Evolutionary conservation across 64 coral and sea anemone genomes (phyloP).

Genomic region (Acropora yongei): DNA sequence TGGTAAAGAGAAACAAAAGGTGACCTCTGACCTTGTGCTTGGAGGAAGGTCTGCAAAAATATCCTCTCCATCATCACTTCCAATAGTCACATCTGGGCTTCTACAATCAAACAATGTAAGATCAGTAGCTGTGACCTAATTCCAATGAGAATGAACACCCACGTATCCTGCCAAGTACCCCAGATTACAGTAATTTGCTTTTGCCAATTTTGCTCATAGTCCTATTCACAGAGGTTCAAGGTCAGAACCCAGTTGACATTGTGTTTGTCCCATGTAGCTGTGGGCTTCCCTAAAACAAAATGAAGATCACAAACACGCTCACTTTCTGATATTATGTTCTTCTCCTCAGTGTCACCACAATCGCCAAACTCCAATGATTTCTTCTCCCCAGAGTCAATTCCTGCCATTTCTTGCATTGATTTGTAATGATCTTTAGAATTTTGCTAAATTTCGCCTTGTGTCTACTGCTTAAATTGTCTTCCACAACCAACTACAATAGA

Average conservation of each 20-base stretch:
- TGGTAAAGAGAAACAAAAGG: neutral
- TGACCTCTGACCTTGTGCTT: conserved; percentile 43
- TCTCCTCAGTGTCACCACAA: neutral
- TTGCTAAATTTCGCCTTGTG: conserved; percentile 10
- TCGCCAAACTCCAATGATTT: conserved; percentile 42
- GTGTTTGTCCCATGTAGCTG: conserved; percentile 25
- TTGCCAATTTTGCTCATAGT: neutral
- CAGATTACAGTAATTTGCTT: neutral
- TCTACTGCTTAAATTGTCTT: conserved; percentile 19
- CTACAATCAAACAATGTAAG: conserved; percentile 2
- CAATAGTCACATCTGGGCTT: conserved; percentile 91
- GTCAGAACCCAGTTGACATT: conserved; percentile 18
- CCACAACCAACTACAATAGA: conserved; percentile 35
- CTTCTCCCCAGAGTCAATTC: conserved; percentile 39
- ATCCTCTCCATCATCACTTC: conserved; percentile 90
- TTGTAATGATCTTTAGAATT: conserved; percentile 19
- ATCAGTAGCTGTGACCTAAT: too few relatives aligned
- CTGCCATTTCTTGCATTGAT: conserved; percentile 19
- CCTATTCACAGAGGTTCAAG: conserved; percentile 3
- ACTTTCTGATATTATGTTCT: neutral
- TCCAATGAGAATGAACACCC: too few relatives aligned
- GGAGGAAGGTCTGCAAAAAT: conserved; percentile 83
- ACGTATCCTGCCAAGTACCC: too few relatives aligned
- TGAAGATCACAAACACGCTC: neutral
- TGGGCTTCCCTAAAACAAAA: neutral